Base-by-base conservation (phyloP, 92 coral and sea anemone species). In the Plumapathes pennacea region DNA sequence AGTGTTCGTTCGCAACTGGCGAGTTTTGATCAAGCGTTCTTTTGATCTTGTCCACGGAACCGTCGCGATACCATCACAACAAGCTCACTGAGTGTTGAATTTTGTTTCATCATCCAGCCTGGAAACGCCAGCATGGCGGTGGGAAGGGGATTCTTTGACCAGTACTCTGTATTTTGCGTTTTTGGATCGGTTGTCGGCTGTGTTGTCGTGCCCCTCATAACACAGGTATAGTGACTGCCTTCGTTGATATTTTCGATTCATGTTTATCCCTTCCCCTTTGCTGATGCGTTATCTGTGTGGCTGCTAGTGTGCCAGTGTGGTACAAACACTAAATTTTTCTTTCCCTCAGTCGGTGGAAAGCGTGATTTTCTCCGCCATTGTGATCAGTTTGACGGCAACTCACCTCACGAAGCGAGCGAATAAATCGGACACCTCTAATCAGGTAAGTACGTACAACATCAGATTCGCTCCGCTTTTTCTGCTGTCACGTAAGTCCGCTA, bases 111-210 rank as follows among this genome's bases (percentile, higher is more conserved):
- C 17, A 32, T n/a, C 62, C 84, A 81, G 88, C 67, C 68, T 48
- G 59, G 30, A 40, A 48, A 15, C 82, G 79, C 97, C 95, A 69
- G 33, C 56, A 92, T 92, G 98, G 98, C 98, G 85, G 94, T 88
- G 47, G 96, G 98, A 25, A 89, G 86, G 81, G 98, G 98, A n/a
- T 92, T 92, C 60, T 89, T 92, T 57, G 98, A 92, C 76, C 98
- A 92, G 85, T 92, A 92, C 48, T 92, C 98, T 2, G 98, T 92
- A 32, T 92, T 92, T 67, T 92, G 98, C 65, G 98, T 92, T 37
- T 92, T 92, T 73, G 98, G 98, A 30, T 92, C 98, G 10, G 98
- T 92, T 0, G 98, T 92, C 13, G 98, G 98, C 25, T 92, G 98
- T 73, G 98, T 92, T n/a, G 98, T 92, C 5, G 98, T 92, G 9